phyloP scores from a whole-genome alignment of 2,888 invertebrate species.

The Andrena dorsata region DNA sequence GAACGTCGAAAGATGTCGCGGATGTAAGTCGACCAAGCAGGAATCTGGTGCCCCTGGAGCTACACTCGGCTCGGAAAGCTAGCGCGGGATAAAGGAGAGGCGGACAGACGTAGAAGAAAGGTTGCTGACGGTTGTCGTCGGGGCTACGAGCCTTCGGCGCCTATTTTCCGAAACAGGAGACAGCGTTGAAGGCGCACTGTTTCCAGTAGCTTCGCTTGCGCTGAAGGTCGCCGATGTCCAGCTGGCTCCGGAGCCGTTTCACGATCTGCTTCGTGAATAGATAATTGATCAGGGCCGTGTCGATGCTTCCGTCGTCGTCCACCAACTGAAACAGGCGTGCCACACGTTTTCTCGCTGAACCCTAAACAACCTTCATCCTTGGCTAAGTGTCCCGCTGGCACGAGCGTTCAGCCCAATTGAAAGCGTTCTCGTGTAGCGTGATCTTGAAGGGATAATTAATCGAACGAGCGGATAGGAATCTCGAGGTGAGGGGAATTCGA shows the following conservation, averaged over 20 bases:
- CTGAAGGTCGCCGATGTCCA: slow-evolving; percentile 85
- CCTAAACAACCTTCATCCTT: too few relatives aligned
- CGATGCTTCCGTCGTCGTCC: slow-evolving; percentile 83
- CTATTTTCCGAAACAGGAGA: slow-evolving; percentile 87
- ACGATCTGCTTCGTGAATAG: slow-evolving; percentile 86
- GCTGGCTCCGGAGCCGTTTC: slow-evolving; percentile 84
- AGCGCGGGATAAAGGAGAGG: background rate
- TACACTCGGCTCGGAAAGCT: slow-evolving; percentile 15
- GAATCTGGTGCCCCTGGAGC: background rate
- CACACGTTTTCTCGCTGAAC: background rate
- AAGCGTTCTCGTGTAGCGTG: slow-evolving; percentile 9
- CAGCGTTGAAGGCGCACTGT: slow-evolving; percentile 87
- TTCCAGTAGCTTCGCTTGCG: slow-evolving; percentile 87
- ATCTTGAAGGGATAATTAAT: background rate
- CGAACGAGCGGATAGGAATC: background rate
- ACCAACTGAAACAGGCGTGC: slow-evolving; percentile 76
- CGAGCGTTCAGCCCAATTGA: background rate
- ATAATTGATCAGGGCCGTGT: slow-evolving; percentile 86
- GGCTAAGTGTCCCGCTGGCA: background rate
- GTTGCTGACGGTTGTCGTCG: slow-evolving; percentile 2
- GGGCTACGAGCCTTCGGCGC: slow-evolving; percentile 12
- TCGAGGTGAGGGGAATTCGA: too few relatives aligned
- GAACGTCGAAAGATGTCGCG: background rate
- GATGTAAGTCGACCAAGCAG: background rate
- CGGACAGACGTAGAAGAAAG: slow-evolving; percentile 7